A percentile compares a stretch with the other conserved stretches of the same genome.
phyloP scores from a whole-genome alignment of 35 echinoderm and acorn worm species.

The Apostichopus parvimensis region DNA sequence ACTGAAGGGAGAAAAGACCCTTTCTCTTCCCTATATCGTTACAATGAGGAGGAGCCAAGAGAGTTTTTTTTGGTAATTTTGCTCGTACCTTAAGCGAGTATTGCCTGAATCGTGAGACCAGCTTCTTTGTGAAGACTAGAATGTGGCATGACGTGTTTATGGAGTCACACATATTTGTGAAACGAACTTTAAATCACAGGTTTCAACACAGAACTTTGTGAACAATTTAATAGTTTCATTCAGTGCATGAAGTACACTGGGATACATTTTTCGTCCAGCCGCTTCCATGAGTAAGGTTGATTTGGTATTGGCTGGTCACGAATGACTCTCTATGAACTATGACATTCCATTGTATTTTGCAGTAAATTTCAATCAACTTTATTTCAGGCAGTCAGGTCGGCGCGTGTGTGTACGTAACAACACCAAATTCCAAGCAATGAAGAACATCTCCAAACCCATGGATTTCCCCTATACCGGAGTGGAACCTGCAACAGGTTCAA shows the following conservation, averaged over 20 bases:
- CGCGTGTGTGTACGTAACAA: too few relatives aligned
- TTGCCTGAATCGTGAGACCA: conserved; percentile 16
- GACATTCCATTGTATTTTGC: too few relatives aligned
- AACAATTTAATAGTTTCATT: conserved; percentile 29
- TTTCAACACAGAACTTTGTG: conserved; percentile 38
- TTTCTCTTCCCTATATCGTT: conserved; percentile 16
- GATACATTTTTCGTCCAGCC: conserved; percentile 19
- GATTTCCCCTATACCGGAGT: too few relatives aligned
- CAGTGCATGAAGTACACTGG: conserved; percentile 34
- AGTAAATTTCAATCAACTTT: too few relatives aligned
- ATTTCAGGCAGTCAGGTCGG: too few relatives aligned
- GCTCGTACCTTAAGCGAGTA: conserved; percentile 16
- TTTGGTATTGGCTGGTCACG: conserved; percentile 1
- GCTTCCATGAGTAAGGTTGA: conserved; percentile 2
- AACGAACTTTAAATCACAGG: conserved; percentile 35
- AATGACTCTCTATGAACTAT: not conserved
- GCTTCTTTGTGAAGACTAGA: conserved; percentile 19
- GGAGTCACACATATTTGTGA: conserved; percentile 18
- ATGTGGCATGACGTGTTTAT: conserved; percentile 41
- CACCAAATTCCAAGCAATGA: not conserved
- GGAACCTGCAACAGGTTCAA: too few relatives aligned
- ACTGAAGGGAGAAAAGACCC: conserved; percentile 30
- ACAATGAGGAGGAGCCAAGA: conserved; percentile 8
- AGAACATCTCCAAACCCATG: too few relatives aligned
- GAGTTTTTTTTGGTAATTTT: conserved; percentile 17